phyloP scores from a whole-genome alignment of 2,888 invertebrate genomes.

The Lepidochitona cinerea region DNA sequence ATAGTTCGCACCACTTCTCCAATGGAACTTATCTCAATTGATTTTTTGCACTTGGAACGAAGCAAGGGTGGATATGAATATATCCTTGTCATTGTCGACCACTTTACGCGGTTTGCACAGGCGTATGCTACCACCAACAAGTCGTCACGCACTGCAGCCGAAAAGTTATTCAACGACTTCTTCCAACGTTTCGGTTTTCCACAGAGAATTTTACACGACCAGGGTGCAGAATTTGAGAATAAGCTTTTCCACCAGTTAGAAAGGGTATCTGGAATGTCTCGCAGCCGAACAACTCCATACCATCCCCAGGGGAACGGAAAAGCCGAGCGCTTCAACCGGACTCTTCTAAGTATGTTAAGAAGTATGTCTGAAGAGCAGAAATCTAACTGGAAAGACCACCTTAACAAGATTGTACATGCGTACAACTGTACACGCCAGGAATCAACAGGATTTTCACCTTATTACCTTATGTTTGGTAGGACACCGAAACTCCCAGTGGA shows the following conservation, averaged over 20 bases:
- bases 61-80: no score
- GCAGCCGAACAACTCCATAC: background rate
- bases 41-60: no score
- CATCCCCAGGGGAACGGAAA: background rate
- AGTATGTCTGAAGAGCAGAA: background rate
- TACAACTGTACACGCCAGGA: background rate
- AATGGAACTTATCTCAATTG: no score
- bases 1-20: no score
- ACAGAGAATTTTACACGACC: background rate
- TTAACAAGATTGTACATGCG: background rate
- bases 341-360: background rate
- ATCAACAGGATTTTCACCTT: background rate
- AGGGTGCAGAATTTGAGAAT: constrained; percentile 11
- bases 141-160: constrained; percentile 13
- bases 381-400: background rate
- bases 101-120: no score
- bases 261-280: background rate
- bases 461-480: background rate
- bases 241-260: background rate
- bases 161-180: constrained; percentile 4
- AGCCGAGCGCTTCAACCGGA: background rate
- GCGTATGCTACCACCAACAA: no score
- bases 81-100: no score
- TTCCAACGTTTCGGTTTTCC: constrained; percentile 8
- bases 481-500: background rate